Conservation (phyloP, 2,113 vertebrate species). For the Heloderma charlesbogerti region DNA sequence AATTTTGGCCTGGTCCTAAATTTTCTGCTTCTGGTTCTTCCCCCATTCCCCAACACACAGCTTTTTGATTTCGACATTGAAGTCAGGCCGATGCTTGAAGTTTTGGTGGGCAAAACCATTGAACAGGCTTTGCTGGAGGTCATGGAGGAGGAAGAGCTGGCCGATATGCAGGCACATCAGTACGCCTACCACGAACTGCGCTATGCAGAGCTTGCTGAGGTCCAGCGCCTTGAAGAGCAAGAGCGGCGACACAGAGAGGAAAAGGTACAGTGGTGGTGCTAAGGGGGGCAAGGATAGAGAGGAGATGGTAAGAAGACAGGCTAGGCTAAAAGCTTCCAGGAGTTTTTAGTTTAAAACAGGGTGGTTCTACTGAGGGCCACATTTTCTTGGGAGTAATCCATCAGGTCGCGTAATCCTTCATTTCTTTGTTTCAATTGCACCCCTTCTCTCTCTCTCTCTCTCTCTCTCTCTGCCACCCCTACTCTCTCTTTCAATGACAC, state of each 20-base stretch:
- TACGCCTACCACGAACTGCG: slow-evolving; percentile 80
- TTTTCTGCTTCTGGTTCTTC: slow-evolving; percentile 65
- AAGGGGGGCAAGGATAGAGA: background rate
- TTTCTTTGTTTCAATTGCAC: too few relatives aligned
- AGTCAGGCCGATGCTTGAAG: slow-evolving; percentile 89
- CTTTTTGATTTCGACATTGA: slow-evolving; percentile 94
- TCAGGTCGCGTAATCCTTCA: too few relatives aligned
- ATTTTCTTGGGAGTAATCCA: too few relatives aligned
- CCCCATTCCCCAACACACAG: background rate
- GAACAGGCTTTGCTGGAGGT: slow-evolving; percentile 94
- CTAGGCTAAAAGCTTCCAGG: background rate
- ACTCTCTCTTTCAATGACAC: too few relatives aligned
- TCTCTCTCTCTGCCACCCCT: too few relatives aligned
- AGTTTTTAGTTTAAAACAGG: too few relatives aligned
- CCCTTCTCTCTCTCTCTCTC: too few relatives aligned
- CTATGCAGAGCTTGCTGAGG: slow-evolving; percentile 85
- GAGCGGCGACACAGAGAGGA: slow-evolving; percentile 87
- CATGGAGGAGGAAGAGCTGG: slow-evolving; percentile 96
- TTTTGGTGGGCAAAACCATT: slow-evolving; percentile 91
- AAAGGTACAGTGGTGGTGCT: slow-evolving; percentile 73
- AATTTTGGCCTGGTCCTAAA: background rate
- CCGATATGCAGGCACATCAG: slow-evolving; percentile 81
- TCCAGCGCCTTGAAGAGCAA: slow-evolving; percentile 90
- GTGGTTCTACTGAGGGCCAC: too few relatives aligned
- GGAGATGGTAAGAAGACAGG: background rate